Evolutionary conservation across 2,888 invertebrate genomes (phyloP).

Genomic region (Apamea monoglypha): DNA sequence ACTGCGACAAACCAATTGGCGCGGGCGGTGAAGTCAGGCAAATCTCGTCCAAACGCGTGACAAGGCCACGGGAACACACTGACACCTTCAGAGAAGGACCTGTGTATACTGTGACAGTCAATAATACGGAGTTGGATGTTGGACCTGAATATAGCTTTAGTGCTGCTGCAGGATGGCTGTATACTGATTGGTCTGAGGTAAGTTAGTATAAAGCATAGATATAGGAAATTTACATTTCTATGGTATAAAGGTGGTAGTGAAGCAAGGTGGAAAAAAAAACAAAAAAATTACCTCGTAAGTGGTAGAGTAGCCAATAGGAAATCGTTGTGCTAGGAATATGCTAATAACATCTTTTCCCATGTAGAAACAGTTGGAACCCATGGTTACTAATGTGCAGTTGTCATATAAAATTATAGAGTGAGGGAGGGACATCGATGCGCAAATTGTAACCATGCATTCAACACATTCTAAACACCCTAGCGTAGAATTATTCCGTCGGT

Average conservation of each 20-base stretch:
- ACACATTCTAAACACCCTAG: not conserved
- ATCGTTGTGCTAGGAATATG: not conserved
- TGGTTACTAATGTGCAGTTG: not conserved
- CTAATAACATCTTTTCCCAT: not conserved
- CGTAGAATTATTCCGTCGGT: no score
- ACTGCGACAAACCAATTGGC: constrained; percentile 71
- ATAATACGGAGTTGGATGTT: constrained; percentile 79
- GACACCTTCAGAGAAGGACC: constrained; percentile 85
- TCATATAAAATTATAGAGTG: not conserved
- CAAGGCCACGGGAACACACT: constrained; percentile 75
- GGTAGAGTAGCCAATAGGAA: not conserved
- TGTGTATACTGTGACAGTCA: constrained; percentile 82
- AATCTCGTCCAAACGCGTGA: constrained; percentile 73
- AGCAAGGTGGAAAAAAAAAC: no score
- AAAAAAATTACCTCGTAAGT: not conserved
- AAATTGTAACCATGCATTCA: not conserved
- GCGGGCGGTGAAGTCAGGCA: constrained; percentile 71
- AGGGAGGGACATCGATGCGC: no score
- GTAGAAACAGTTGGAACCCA: no score
- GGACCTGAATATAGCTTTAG: constrained; percentile 85
- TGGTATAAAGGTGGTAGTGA: not conserved
- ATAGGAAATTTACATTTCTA: no score
- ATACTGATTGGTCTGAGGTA: constrained; percentile 91
- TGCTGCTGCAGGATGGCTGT: constrained; percentile 88
- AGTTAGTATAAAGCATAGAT: not conserved